Evolutionary conservation across 53 echinoderm and acorn worm genomes (phyloP), one percentile per base, ranked within the genome.

Genomic region (Echinarachnius parma): DNA sequence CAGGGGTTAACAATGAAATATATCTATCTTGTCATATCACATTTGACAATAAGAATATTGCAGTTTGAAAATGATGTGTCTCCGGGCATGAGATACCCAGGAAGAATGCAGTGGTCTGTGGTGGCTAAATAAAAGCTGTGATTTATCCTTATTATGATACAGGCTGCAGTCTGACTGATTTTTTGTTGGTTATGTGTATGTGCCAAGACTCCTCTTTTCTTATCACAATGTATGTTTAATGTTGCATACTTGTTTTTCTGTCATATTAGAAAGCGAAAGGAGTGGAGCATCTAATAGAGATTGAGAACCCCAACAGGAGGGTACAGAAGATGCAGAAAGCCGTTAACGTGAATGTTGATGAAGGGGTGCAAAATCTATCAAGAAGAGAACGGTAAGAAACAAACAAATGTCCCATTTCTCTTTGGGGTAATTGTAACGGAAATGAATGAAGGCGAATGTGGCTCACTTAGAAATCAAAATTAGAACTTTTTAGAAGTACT

Each of bases 271-370:
- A 65, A 58, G 42, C 42, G 9, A 95, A 95, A 58, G 95, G 95
- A 22, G 84, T 95, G 13, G 78, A 78, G 75, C 83, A 83, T 60
- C 79, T 95, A 13, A 95, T 95, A 75, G 87, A 90, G 31, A 83
- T 91, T 11, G 59, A 81, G 80, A 95, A 95, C 57, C 95, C 95
- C 15, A 95, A 95, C 70, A 84, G 95, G 69, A 79, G 69, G 21
- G 60, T 62, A 8, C 83, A 78, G 28, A 95, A 95, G 55, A 82
- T 83, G 81, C 87, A 87, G 78, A 95, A 95, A 62, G 95, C 95
- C 3, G 57, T 69, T 9, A 76, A 87, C 32, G 68, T 95, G 56
- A 79, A 95, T 53, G 77, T 93, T 9, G 62, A 90, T 30, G 59
- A 87, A 26, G 92, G 66, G 62, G 78, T 84, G 29, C 60, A 79